phyloP scores from a whole-genome alignment of 2,888 invertebrate genomes.

The Drosophila pseudotakahashii region DNA sequence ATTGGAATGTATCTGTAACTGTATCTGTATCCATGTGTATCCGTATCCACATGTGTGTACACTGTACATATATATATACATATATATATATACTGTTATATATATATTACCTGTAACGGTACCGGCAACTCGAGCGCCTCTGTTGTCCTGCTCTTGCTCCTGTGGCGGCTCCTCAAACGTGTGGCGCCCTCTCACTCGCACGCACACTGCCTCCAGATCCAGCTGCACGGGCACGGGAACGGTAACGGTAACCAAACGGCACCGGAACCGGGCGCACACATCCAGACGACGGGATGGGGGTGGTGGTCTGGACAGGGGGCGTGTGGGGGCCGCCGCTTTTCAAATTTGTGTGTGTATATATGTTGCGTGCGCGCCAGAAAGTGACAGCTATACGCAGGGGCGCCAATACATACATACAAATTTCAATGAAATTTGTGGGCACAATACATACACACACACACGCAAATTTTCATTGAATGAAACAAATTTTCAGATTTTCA shows the following conservation, averaged over 20 bases:
- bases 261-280: constrained; percentile 78
- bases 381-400: constrained; percentile 79
- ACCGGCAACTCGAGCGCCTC: constrained; percentile 45
- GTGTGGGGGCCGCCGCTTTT: constrained; percentile 55
- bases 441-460: too few relatives aligned
- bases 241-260: constrained; percentile 53
- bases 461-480: too few relatives aligned
- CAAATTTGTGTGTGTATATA: constrained; percentile 66
- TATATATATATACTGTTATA: background rate
- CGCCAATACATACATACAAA: too few relatives aligned
- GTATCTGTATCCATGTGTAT: too few relatives aligned
- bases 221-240: constrained; percentile 20
- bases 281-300: constrained; percentile 41
- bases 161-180: background rate
- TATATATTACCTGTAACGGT: constrained; percentile 64
- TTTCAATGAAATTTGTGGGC: too few relatives aligned
- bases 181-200: constrained; percentile 14
- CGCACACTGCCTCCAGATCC: constrained; percentile 14
- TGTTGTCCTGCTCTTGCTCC: constrained; percentile 27
- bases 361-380: constrained; percentile 75
- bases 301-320: constrained; percentile 34
- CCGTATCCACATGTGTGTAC: background rate
- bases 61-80: too few relatives aligned
- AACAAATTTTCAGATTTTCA: too few relatives aligned
- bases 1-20: constrained; percentile 29